Conservation (phyloP, 2,797 vertebrate species). For the Hipposideros larvatus region DNA sequence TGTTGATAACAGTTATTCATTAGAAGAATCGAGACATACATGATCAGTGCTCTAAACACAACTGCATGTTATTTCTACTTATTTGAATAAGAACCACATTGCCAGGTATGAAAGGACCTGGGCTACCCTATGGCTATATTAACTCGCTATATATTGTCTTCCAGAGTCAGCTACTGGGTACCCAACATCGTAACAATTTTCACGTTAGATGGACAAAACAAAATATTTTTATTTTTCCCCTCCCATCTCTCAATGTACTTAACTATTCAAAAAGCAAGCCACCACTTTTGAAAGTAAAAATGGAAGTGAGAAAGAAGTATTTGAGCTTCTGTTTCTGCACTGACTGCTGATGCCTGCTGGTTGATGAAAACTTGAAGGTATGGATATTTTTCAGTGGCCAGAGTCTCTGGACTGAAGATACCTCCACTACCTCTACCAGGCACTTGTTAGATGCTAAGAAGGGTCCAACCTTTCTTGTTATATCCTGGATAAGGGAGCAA, state of each 20-base stretch:
- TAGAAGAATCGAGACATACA: neutral
- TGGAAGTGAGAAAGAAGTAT: neutral
- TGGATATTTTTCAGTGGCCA: neutral
- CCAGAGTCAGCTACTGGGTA: neutral
- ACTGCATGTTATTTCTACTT: neutral
- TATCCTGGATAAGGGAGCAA: neutral
- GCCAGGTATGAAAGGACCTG: neutral
- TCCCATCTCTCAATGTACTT: neutral
- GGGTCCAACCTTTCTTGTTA: neutral
- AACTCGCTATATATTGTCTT: neutral
- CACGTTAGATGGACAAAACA: conserved; percentile 3
- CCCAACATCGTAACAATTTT: conserved; percentile 19
- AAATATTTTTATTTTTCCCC: neutral
- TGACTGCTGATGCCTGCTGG: neutral
- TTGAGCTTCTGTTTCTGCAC: neutral
- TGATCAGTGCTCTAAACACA: conserved; percentile 21
- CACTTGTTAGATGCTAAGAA: neutral
- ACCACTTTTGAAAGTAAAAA: conserved; percentile 15
- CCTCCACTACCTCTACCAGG: neutral
- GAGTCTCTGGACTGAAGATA: neutral
- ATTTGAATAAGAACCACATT: neutral
- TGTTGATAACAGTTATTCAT: neutral
- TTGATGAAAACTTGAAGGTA: neutral
- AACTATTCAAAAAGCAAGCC: conserved; percentile 28
- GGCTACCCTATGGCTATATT: neutral